phyloP scores from a whole-genome alignment of 1,140 invertebrate species.

The Eupristina koningsbergeri region DNA sequence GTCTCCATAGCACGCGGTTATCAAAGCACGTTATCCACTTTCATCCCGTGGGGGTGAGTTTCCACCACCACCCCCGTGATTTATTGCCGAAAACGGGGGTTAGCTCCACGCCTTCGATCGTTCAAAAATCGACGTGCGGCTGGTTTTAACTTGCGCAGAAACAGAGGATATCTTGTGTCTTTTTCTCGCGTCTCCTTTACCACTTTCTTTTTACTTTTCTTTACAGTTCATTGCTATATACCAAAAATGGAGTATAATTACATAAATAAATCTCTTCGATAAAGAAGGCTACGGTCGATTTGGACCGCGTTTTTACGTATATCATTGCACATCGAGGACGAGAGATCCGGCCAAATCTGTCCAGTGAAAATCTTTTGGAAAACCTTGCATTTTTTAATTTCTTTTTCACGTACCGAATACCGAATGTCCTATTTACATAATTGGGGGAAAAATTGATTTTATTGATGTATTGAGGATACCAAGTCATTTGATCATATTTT shows the following conservation, averaged over 20 bases:
- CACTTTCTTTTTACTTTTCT: slow-evolving; percentile 53
- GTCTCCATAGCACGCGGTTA: not conserved
- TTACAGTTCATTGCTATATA: slow-evolving; percentile 63
- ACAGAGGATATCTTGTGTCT: not conserved
- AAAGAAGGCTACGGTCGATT: slow-evolving; percentile 67
- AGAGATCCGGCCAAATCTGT: slow-evolving; percentile 17
- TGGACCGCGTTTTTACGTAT: slow-evolving; percentile 67
- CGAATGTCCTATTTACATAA: not conserved
- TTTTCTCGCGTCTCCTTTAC: not conserved
- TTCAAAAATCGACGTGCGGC: slow-evolving; percentile 56
- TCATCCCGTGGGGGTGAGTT: slow-evolving; percentile 44
- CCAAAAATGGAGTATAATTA: slow-evolving; percentile 66
- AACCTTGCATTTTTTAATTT: not conserved
- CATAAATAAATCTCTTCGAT: slow-evolving; percentile 70
- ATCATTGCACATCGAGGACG: slow-evolving; percentile 54
- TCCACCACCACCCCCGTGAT: slow-evolving; percentile 48
- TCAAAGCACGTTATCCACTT: slow-evolving; percentile 54
- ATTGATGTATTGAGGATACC: not conserved
- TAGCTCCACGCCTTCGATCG: slow-evolving; percentile 48
- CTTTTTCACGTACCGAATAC: not conserved
- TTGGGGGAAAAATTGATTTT: not conserved
- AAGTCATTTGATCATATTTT: not conserved
- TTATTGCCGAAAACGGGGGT: slow-evolving; percentile 51
- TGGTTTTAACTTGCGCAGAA: slow-evolving; percentile 53
- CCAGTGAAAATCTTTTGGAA: not conserved